A percentile compares a stretch with the other conserved stretches of the same genome.
Conservation (phyloP, 2,888 invertebrate species). For the Octodonta nipae region DNA sequence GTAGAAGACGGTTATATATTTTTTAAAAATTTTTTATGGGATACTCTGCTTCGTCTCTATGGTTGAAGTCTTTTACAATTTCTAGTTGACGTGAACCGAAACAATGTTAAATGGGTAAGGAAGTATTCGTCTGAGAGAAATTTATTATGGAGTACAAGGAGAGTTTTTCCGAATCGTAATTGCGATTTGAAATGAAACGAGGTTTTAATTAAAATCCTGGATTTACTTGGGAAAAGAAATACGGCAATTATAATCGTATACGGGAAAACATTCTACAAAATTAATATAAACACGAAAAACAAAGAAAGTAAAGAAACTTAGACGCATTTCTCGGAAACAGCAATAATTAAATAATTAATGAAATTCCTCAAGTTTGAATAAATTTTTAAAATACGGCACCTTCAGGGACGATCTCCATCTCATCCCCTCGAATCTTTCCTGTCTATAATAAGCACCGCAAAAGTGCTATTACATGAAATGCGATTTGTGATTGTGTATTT, state of each 20-base stretch:
- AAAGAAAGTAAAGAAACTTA: constrained; percentile 21
- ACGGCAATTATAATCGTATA: constrained; percentile 10
- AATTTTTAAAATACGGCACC: constrained; percentile 32
- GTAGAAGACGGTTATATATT: too few species aligned
- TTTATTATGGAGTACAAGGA: neutral
- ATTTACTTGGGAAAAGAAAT: constrained; percentile 13
- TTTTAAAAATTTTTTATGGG: too few species aligned
- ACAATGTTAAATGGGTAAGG: too few species aligned
- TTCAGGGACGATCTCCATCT: constrained; percentile 19
- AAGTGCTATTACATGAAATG: too few species aligned
- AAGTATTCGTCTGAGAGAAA: too few species aligned
- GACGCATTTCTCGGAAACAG: constrained; percentile 27
- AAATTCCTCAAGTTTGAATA: constrained; percentile 31
- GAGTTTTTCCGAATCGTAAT: constrained; percentile 1
- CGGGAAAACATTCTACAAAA: constrained; percentile 21
- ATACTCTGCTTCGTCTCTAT: too few species aligned
- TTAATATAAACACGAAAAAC: constrained; percentile 23
- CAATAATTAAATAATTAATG: constrained; percentile 34
- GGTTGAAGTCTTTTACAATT: too few species aligned
- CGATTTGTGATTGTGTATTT: constrained; percentile 32
- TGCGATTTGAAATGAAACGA: constrained; percentile 1
- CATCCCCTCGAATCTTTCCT: too few species aligned
- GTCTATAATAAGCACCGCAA: too few species aligned
- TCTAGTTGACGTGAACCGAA: too few species aligned
- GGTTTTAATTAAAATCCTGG: constrained; percentile 14